These are phyloP conservation scores for Diacarnus erythraeanus DNA, from an alignment of 37 sponge, comb jelly and placozoan species.

Conservation along the genomic window DNA sequence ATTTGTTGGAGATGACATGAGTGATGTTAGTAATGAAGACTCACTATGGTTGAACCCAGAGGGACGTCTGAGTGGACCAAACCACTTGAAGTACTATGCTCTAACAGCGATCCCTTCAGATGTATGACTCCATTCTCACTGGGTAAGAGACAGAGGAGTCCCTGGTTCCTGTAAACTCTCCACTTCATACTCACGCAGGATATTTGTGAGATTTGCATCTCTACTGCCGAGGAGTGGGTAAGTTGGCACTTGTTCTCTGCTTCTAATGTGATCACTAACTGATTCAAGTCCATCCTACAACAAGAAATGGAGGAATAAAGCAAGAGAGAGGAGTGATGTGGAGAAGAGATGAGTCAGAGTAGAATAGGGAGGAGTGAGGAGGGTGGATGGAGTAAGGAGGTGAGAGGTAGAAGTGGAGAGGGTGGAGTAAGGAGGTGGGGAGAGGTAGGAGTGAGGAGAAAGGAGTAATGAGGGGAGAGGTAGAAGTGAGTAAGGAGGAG, in stretches of 20 bases:
- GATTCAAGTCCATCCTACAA: too few species aligned
- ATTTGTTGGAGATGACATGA: too few species aligned
- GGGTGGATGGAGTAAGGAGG: too few species aligned
- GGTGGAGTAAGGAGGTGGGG: too few species aligned
- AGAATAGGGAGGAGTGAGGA: background rate
- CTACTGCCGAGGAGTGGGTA: too few species aligned
- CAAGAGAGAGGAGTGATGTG: too few species aligned
- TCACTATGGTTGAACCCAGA: conserved; percentile 44
- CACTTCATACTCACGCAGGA: conserved; percentile 45
- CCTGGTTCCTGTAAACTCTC: conserved; percentile 37
- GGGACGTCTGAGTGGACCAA: conserved; percentile 50
- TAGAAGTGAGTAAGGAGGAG: background rate
- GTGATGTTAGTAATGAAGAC: background rate
- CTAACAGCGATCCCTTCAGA: conserved; percentile 22
- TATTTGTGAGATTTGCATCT: conserved; percentile 36
- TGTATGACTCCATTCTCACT: conserved; percentile 43
- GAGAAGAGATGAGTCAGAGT: background rate
- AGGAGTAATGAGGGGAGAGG: background rate
- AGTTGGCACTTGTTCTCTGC: too few species aligned
- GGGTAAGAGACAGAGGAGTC: conserved; percentile 40
- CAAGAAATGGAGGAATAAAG: too few species aligned
- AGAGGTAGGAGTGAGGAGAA: too few species aligned
- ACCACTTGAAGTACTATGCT: background rate
- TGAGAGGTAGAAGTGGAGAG: too few species aligned
- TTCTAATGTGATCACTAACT: too few species aligned